Base-by-base conservation (phyloP, 2,888 invertebrate genomes). In the Cecidostiba fungosa region DNA sequence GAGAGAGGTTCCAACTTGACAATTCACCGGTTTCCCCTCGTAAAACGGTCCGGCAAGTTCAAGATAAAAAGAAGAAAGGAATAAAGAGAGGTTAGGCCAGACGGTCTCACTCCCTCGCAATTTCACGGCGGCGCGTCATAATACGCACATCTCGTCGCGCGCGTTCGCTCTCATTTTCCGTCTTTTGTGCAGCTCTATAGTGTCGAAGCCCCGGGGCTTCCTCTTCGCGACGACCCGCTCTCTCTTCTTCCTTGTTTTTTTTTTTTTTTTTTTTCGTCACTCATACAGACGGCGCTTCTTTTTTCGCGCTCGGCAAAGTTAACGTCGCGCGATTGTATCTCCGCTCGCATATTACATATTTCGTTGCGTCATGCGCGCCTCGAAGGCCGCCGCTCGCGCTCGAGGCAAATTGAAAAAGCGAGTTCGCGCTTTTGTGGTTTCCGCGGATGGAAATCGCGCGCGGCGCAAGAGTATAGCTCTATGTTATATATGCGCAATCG, bases 331-430 rank as follows among this genome's bases (percentile, higher is more conserved):
- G 32, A 39, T 6, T 23, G 47, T n/a, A 50, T 59, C 26, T 23
- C 50, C 12, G 3, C 14, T 36, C n/a, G 1, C 1, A 23, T 66
- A 36, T 76, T 77, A 73, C 59, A 80, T 59, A 69, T 66, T 50
- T 82, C 50, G 76, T 76, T 82, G 62, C 81, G 81, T 74, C 81
- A 80, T 10, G n/a, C 69, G 50, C 50, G 23, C 43, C 62, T 8
- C 62, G 77, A 66, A 77, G 83, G 83, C 81, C 79, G n/a, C n/a
- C n/a, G 73, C 74, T 36, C 32, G 43, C 79, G 66, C 76, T 50
- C 36, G 43, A 19, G 43, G 78, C 59, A 43, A 54, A 77, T 70
- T 39, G 50, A 59, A 66, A 78, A 74, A 66, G 69, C 50, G 70
- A 47, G 59, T 70, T 26, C 6, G 62, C 62, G 62, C 62, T 62